Conservation (phyloP, 2,888 invertebrate species). For the Hetaerina titia region DNA sequence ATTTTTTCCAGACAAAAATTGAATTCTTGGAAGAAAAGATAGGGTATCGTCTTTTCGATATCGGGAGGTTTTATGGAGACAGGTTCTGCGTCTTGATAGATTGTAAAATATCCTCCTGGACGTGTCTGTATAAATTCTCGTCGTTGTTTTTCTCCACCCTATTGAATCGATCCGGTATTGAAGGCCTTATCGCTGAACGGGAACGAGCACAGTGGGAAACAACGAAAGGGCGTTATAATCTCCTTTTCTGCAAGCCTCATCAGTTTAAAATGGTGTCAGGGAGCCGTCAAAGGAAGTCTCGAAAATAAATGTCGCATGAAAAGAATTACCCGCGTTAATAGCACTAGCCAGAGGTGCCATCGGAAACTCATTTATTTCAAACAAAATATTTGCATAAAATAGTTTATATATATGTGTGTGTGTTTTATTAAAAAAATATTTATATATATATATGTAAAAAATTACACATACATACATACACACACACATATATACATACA, state of each 20-base stretch:
- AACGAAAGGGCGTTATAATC: not conserved
- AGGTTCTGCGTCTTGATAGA: too few relatives aligned
- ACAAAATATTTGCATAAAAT: too few relatives aligned
- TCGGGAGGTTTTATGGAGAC: too few relatives aligned
- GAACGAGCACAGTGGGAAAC: not conserved
- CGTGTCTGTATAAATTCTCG: not conserved
- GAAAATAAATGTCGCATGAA: not conserved
- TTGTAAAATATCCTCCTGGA: not conserved
- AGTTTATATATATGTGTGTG: too few relatives aligned
- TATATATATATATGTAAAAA: too few relatives aligned
- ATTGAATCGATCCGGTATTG: not conserved
- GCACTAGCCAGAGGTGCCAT: not conserved
- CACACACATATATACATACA: too few relatives aligned
- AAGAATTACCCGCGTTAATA: not conserved
- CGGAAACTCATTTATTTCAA: not conserved
- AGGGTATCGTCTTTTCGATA: too few relatives aligned
- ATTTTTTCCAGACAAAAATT: too few relatives aligned
- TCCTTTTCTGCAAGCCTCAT: slow-evolving; percentile 6
- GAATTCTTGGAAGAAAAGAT: too few relatives aligned
- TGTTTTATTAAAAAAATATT: too few relatives aligned
- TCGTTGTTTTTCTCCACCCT: not conserved
- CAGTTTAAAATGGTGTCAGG: slow-evolving; percentile 26
- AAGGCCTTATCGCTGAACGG: not conserved
- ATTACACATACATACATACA: too few relatives aligned
- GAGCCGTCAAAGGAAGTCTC: not conserved